Conservation (phyloP, 2,888 invertebrate species). For the Mythimna impura region DNA sequence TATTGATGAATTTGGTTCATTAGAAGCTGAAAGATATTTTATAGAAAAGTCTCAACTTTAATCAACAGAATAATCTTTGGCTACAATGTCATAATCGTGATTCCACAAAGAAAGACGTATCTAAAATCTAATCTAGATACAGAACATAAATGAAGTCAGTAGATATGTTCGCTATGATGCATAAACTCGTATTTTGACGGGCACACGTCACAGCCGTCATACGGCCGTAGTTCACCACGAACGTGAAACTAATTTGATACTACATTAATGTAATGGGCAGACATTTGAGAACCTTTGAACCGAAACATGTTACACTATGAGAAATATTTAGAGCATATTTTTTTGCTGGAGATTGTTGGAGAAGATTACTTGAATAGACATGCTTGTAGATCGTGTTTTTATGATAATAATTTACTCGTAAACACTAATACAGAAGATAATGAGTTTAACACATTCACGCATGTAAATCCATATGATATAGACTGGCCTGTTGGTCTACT, state of each 20-base stretch:
- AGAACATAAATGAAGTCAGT: slow-evolving; percentile 21
- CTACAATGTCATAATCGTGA: slow-evolving; percentile 15
- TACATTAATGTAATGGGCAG: slow-evolving; percentile 54
- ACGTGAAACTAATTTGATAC: slow-evolving; percentile 50
- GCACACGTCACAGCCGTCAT: slow-evolving; percentile 44
- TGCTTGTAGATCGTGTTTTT: slow-evolving; percentile 12
- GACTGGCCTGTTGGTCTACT: too few relatives aligned
- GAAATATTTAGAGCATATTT: slow-evolving; percentile 51
- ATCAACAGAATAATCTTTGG: not conserved
- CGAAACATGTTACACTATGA: slow-evolving; percentile 26
- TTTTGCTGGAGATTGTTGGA: slow-evolving; percentile 9
- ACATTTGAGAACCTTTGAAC: slow-evolving; percentile 47
- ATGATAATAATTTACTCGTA: slow-evolving; percentile 10
- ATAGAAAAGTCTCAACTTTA: not conserved
- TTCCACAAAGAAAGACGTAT: slow-evolving; percentile 11
- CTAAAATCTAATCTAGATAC: slow-evolving; percentile 44
- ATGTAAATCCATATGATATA: not conserved
- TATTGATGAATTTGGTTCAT: not conserved
- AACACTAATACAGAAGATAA: not conserved
- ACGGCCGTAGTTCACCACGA: slow-evolving; percentile 34
- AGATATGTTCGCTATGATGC: slow-evolving; percentile 29
- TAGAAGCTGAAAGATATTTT: not conserved
- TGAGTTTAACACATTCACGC: not conserved
- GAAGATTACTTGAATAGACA: slow-evolving; percentile 38
- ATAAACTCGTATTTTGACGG: slow-evolving; percentile 49